Base-by-base conservation (phyloP, 2,888 invertebrate species). In the Cephus rjabovi region DNA sequence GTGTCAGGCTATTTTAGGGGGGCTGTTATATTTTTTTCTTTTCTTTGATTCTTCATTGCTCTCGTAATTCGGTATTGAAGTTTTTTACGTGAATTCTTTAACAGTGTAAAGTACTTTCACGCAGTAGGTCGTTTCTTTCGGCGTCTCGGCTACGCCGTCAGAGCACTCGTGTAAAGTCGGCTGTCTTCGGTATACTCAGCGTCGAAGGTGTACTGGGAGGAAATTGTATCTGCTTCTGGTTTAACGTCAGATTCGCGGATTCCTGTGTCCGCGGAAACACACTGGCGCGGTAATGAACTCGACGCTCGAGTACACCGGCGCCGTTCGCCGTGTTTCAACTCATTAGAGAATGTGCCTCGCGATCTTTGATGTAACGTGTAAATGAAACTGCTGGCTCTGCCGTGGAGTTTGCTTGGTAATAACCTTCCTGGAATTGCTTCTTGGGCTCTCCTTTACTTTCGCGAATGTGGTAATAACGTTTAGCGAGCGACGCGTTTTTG, bases 291-390 rank as follows among this genome's bases (percentile, higher is more conserved):
- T 56, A 78, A 89, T 89, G 88, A 90, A 88, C 89, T 89, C 86
- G 85, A 83, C 86, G 82, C 86, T 86, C 84, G 79, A 75, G 70
- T 3, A 12, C 31, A 82, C 70, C 83, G 81, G 79, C 81, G 79
- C 81, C 82, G 75, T 83, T 84, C 85, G 83, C 79, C 83, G 81
- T 87, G 88, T 87, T 90, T 89, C 89, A 89, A 89, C 89, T 91
- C 90, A 90, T 91, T 90, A 90, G 88, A 90, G 88, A 88, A 88
- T 85, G 87, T 88, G 86, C 80, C 78, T 80, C 86, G 86, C 83
- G 86, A 89, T 90, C 89, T 90, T 90, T 90, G 90, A 90, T 88
- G 88, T 90, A 84, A 84, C 83, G 84, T 82, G 84, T 81, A 84
- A 89, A 87, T 87, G 86, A 87, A 89, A 86, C 85, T 87, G 84